These are phyloP conservation scores for Melipona bicolor DNA, from an alignment of 2,888 invertebrate genomes.

Conservation along the genomic window DNA sequence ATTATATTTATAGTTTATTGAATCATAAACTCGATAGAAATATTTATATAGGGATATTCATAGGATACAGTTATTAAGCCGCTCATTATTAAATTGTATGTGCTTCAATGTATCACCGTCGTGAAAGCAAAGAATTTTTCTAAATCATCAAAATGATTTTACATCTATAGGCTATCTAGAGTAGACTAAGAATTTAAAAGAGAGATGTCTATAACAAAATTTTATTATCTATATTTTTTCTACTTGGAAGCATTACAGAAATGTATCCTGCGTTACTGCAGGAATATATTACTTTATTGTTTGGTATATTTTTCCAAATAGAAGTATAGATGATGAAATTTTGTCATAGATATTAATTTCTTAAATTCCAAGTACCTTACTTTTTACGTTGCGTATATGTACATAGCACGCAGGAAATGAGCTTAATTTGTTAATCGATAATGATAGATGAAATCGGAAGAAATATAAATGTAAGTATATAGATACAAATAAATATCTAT, in stretches of 20 bases:
- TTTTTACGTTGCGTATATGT: constrained; percentile 65
- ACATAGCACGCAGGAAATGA: constrained; percentile 60
- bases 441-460: too few species aligned
- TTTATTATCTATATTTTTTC: too few species aligned
- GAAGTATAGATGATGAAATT: constrained; percentile 26
- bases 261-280: constrained; percentile 7
- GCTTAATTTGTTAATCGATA: too few species aligned
- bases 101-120: constrained; percentile 38
- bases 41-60: constrained; percentile 65
- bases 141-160: constrained; percentile 47
- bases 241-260: too few species aligned
- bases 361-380: constrained; percentile 8
- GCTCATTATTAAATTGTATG: constrained; percentile 37
- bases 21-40: constrained; percentile 61
- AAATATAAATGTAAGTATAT: too few species aligned
- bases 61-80: constrained; percentile 42
- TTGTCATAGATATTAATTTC: constrained; percentile 7
- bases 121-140: constrained; percentile 28
- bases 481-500: constrained; percentile 51
- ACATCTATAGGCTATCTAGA: background rate
- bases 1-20: constrained; percentile 63
- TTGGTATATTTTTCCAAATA: constrained; percentile 34
- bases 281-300: constrained; percentile 39
- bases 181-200: too few species aligned
- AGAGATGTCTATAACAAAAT: too few species aligned